Evolutionary conservation across 2,113 vertebrate genomes (phyloP), one percentile per base, ranked within the genome.

Genomic region (Eublepharis macularius): DNA sequence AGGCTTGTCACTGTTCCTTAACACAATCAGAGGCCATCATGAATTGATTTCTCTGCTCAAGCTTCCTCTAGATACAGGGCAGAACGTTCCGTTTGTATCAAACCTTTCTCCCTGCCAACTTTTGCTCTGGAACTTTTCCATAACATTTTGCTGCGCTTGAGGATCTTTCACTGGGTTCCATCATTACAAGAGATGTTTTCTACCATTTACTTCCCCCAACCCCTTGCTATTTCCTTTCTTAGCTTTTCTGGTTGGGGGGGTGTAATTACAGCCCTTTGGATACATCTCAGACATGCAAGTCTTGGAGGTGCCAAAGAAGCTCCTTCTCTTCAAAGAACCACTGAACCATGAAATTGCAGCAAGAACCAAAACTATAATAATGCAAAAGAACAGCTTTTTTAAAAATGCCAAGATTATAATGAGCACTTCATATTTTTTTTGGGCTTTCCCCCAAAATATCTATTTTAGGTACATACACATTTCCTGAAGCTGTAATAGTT

Each of bases 381-480:
- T 72, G 21, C 13, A 36, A 85, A 86, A 60, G 72, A 41, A 1
- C 0, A 76, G 66, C 0, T 0, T 57, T 1, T n/a, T 17, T 68
- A 72, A 43, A 10, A 49, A 82, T 76, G 7, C 4, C 80, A 11
- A 85, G 79, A 16, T 80, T 43, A 32, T 88, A 84, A 60, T 2
- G 57, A 86, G 81, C 19, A 43, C 51, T 57, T 80, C n/a, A 65
- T 77, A 65, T 63, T 36, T 17, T 79, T 43, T 72, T 16, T 3
- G 39, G 57, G 60, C 41, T 43, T 80, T n/a, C 39, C 78, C 78
- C 39, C 60, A 19, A 17, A 51, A n/a, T 11, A 57, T 43, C 45
- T 78, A 80, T 81, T 89, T 91, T 45, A 76, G 76, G 77, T 26
- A n/a, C 39, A 87, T 82, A 26, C 81, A 73, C 81, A 51, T 83